Evolutionary conservation across 2,113 vertebrate genomes (phyloP), one percentile per base, ranked within the genome.

Genomic region (Probosciger aterrimus): DNA sequence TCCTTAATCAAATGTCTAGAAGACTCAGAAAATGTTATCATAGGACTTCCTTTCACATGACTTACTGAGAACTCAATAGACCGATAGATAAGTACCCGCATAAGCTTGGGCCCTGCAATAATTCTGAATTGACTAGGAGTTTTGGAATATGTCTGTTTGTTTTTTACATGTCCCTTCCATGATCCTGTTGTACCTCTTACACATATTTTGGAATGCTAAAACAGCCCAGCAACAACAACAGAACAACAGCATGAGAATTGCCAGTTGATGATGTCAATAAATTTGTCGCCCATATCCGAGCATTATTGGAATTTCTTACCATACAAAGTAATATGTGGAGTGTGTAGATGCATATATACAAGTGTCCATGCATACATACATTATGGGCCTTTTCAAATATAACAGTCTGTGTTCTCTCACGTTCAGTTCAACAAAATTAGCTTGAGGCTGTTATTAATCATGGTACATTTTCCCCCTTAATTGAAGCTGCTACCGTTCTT

Each of bases 1-100:
- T 98, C 97, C 97, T 98, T 98, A 98, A 98, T 98, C 98, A 98
- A 98, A 98, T 98, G 98, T 98, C 98, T 98, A 96, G 98, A 97
- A 98, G 98, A 98, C 98, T 98, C 98, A 98, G 97, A 98, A 98
- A 98, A 98, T 98, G 98, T 98, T 98, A 98, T 98, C 98, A 19
- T 96, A 96, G 96, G 95, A 98, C 98, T 98, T 98, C 98, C 98
- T 98, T 98, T 98, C 98, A 98, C 98, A 98, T 98, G 98, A 98
- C 98, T 98, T 98, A 95, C 98, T 97, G 97, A 98, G 98, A 97
- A 97, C 98, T 98, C 98, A 98, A 96, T 98, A 98, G 98, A 98
- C 98, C 60, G 92, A 98, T 98, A 98, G 98, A 98, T 98, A 98
- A 98, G 97, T 98, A 47, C 84, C 64, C 96, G 93, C 96, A 95